Base-by-base conservation (phyloP, 92 coral and sea anemone genomes). In the Palythoa caribaeorum region DNA sequence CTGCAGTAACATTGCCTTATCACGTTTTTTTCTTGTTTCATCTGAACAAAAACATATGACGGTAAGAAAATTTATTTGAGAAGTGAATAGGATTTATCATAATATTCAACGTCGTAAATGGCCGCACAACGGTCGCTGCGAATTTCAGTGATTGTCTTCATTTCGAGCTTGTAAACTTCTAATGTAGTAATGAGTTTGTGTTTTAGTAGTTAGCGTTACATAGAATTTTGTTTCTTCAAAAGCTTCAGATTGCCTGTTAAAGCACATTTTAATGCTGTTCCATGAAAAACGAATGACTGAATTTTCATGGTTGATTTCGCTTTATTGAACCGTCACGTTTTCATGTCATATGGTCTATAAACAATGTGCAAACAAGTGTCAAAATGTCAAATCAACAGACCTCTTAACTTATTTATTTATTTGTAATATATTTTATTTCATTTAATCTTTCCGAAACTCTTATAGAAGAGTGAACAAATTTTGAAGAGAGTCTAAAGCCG, bases 21-120 rank as follows among this genome's bases (percentile, higher is more conserved):
- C 7, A 5, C 7, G 50, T 14, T 19, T 9, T 53, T 62, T 47
- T 36, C 51, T 47, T 20, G 74, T 36, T 65, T 47, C 60, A 38
- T 65, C n/a, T 50, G 40, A 51, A 57, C 63, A 16, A 53, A 77
- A 14, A 77, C 38, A 48, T 14, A 37, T 12, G 40, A 37, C 19
- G 83, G 83, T 77, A 77, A 52, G 83, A 51, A 3, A 50, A 35
- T n/a, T 77, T 12, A 36, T 11, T 70, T 10, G 36, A 70, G 38
- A 36, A 12, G 1, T 11, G n/a, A 9, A 15, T 70, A 28, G 47
- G 4, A 0, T 28, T 9, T 12, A 6, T 70, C 13, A 4, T 10
- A 20, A 20, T 19, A 19, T 68, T 19, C 38, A 70, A 35, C 50
- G 50, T 44, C 50, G 7, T 44, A 44, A 44, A 44, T 44, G 50